phyloP scores from a whole-genome alignment of 2,888 invertebrate genomes.

The Oconnorella tubifera region DNA sequence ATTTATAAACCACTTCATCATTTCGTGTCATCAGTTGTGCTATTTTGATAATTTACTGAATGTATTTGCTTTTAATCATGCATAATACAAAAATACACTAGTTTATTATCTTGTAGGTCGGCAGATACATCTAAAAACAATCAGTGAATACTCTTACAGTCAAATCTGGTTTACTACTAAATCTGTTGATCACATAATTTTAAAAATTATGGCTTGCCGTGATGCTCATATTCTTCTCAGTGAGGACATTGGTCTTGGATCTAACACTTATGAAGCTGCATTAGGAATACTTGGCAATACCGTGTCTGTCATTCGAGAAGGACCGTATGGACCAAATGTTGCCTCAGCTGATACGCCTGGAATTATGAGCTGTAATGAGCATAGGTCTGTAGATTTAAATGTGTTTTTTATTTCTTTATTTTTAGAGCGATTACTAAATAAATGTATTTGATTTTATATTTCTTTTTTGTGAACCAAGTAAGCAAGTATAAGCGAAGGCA shows the following conservation, averaged over 20 bases:
- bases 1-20: too few species aligned
- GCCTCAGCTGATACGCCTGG: slow-evolving; percentile 15
- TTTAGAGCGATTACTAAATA: too few species aligned
- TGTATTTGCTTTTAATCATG: neutral
- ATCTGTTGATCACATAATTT: slow-evolving; percentile 8
- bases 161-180: slow-evolving; percentile 13
- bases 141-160: slow-evolving; percentile 11
- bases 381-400: slow-evolving; percentile 1
- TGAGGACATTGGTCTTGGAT: neutral
- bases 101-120: slow-evolving; percentile 11
- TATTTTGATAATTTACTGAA: neutral
- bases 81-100: neutral
- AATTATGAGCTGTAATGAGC: slow-evolving; percentile 15
- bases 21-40: neutral
- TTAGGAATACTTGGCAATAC: slow-evolving; percentile 19
- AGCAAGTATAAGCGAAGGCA: too few species aligned
- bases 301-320: slow-evolving; percentile 19
- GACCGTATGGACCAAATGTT: slow-evolving; percentile 16
- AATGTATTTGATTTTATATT: too few species aligned
- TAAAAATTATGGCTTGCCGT: slow-evolving; percentile 10
- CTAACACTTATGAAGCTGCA: slow-evolving; percentile 20
- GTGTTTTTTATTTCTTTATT: neutral
- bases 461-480: too few species aligned
- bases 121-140: slow-evolving; percentile 6
- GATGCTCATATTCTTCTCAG: slow-evolving; percentile 21